Evolutionary conservation across 2,888 invertebrate genomes (phyloP).

Genomic region (Xestoiulus laeticollis): DNA sequence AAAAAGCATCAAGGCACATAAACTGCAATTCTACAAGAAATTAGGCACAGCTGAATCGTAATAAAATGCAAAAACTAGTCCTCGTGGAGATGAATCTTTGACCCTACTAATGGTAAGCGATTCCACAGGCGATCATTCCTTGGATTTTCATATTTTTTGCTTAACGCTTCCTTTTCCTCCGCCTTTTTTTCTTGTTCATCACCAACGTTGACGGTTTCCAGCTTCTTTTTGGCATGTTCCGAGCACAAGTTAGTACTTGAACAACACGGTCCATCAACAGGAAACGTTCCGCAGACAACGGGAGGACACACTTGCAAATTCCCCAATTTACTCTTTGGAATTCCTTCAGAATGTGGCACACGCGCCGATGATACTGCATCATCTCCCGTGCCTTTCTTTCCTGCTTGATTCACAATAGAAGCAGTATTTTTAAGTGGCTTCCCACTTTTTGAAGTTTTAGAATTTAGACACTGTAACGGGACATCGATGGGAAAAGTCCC

Average conservation of each 20-base stretch:
- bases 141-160: background rate
- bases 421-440: background rate
- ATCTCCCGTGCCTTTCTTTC: background rate
- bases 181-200: background rate
- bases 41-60: background rate
- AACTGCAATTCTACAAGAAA: background rate
- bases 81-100: background rate
- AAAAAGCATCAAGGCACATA: background rate
- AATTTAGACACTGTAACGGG: slow-evolving; percentile 64
- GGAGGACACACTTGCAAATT: background rate
- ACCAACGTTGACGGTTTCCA: background rate
- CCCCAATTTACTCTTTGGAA: background rate
- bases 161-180: background rate
- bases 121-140: background rate
- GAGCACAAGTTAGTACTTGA: slow-evolving; percentile 44
- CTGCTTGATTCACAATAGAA: background rate
- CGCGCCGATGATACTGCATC: background rate
- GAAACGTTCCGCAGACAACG: slow-evolving; percentile 47
- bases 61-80: background rate
- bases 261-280: slow-evolving; percentile 53
- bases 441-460: background rate
- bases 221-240: slow-evolving; percentile 39
- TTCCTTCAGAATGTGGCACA: background rate
- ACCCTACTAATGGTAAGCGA: background rate
- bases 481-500: slow-evolving; percentile 88